phyloP scores from a whole-genome alignment of 2,888 invertebrate genomes.

The Pristionchus entomophagus region DNA sequence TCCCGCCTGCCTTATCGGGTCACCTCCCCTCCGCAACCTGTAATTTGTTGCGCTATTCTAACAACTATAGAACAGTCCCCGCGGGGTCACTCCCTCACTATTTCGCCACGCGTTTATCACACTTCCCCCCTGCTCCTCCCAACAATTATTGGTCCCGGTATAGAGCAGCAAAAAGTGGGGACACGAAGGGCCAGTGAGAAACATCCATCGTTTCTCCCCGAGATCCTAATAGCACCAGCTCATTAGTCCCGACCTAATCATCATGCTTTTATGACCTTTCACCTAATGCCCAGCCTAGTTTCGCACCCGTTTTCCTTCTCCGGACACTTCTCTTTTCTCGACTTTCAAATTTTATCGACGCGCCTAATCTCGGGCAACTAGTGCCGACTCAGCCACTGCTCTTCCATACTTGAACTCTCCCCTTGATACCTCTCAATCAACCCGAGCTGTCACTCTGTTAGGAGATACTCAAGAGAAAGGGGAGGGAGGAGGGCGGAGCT shows the following conservation, averaged over 20 bases:
- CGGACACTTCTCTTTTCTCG: background rate
- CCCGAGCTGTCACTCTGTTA: conserved; percentile 34
- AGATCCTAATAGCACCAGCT: background rate
- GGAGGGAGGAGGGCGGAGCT: background rate
- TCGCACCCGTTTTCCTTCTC: too few species aligned
- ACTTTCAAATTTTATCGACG: background rate
- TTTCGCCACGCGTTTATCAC: background rate
- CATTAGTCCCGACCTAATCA: too few species aligned
- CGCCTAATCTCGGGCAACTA: background rate
- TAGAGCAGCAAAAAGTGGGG: background rate
- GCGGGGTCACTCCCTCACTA: background rate
- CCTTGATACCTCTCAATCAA: conserved; percentile 40
- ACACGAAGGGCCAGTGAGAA: too few species aligned
- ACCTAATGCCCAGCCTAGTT: too few species aligned
- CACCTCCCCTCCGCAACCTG: background rate
- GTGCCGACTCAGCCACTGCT: background rate
- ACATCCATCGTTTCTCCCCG: background rate
- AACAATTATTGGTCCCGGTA: conserved; percentile 19
- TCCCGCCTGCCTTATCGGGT: background rate
- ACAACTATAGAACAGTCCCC: background rate
- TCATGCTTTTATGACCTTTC: too few species aligned
- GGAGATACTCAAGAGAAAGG: background rate
- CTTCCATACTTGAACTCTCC: conserved; percentile 32
- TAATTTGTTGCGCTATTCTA: background rate
- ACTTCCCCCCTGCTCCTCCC: background rate